Base-by-base conservation (phyloP, 2,888 invertebrate genomes). In the Anaspis maculata region DNA sequence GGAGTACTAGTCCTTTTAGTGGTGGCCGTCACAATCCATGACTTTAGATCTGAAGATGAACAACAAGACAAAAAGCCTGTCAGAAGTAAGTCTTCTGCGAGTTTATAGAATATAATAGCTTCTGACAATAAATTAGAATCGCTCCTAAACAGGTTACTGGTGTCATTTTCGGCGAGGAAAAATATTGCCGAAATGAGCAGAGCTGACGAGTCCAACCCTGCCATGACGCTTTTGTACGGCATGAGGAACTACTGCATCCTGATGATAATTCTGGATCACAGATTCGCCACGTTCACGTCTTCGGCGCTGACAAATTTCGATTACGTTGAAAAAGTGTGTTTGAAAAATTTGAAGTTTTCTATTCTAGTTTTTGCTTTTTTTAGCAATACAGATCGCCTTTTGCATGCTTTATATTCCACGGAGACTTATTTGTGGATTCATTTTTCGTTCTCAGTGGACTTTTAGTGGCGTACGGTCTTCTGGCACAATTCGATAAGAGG, bases 381-480 rank as follows among this genome's bases (percentile, higher is more conserved):
- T 40, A 67, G 66, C 58, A 64, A 56, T 68, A 62, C 44, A 50
- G 64, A 32, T 52, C 64, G 9, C 49, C 57, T 10, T 50, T 53
- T n/a, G 60, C 64, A 2, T 58, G 66, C 37, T 58, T 76, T 9
- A 51, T 76, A 0, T 66, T 77, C 9, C 78, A 79, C 49, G 71
- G 73, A 15, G 78, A 78, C 46, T 57, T 79, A 1, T 71, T 77
- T 25, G 79, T 79, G 16, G 79, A 79, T 47, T 70, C 76, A 1
- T 79, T 78, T 57, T 78, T 79, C 51, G 51, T 76, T 6, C 48
- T 79, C 2, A 75, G 77, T 27, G 79, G 78, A 1, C 67, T 79
- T 31, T 59, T 79, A 3, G 70, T 72, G 1, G 65, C 70, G 0
- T 69, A 68, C 12, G 62, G 62, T 10, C 42, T 78, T 2, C 54